Evolutionary conservation across 1,140 invertebrate species (phyloP), one percentile per base, ranked within the genome.

Genomic region (Ceratina japonica): DNA sequence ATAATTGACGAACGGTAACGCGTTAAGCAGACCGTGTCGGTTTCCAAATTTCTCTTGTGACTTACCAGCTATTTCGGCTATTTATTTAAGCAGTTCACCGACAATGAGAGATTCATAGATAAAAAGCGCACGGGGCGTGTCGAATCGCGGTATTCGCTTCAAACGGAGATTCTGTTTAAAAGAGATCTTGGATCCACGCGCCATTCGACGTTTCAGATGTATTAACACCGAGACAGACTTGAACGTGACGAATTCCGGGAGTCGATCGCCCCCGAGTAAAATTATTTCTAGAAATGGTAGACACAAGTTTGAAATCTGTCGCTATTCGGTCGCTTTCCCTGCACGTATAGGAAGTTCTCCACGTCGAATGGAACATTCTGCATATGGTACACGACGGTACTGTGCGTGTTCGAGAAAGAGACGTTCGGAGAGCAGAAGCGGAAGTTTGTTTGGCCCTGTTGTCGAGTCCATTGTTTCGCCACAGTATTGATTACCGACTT

Each of bases 241-340:
- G 27, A 13, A 16, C 8, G 3, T 15, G 27, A 69, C 16, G 71
- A 80, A 20, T 59, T 54, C 66, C 77, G n/a, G 70, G 73, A 76
- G 61, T 85, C 83, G 80, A 70, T 77, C 80, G 82, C 51, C 59
- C 64, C 27, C 80, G 72, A 72, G 16, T 75, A 76, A 74, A 76
- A 82, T 79, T 84, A 86, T 81, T 75, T 86, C 71, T 86, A 86
- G 84, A 82, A 37, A 83, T 94, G 93, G 92, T 92, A 91, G 91
- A 94, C 94, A 94, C 93, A 94, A 94, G 93, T 93, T 94, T 90
- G 91, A 92, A 88, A 91, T 89, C 86, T 80, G 78, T 80, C 78
- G 73, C 76, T 69, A 61, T 72, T 31, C 27, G 69, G 51, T 64
- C 64, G 18, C 80, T 49, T 72, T 73, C 64, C 66, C 62, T 59